Conservation (phyloP, 2,797 vertebrate species). For the Gastrophryne carolinensis region DNA sequence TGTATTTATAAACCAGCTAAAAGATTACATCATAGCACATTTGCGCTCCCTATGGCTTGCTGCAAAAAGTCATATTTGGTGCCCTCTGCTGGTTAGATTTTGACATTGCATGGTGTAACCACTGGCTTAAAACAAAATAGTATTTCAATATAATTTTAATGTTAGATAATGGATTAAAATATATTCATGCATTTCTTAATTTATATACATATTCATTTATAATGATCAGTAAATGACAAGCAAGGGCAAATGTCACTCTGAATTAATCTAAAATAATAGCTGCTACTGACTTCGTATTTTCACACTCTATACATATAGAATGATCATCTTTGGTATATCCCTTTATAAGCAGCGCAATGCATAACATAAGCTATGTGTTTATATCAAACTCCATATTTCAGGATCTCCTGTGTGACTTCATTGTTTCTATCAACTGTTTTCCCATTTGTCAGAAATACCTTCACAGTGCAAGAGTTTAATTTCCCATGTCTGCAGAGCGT, state of each 20-base stretch:
- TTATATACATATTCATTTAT: no score
- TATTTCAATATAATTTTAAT: no score
- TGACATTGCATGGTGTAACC: neutral
- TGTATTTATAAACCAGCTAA: conserved; percentile 5
- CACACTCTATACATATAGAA: no score
- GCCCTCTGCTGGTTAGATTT: conserved; percentile 20
- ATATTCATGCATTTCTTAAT: no score
- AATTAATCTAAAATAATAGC: no score
- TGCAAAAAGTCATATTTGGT: neutral
- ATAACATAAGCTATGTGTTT: neutral
- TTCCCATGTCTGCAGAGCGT: neutral
- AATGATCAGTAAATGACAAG: no score
- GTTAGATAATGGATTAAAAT: no score
- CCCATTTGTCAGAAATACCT: neutral
- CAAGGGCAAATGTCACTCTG: no score
- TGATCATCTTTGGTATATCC: no score
- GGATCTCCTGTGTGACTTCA: neutral
- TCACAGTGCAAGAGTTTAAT: neutral
- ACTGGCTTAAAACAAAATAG: no score
- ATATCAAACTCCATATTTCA: neutral
- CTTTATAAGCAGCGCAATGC: no score
- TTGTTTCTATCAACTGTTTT: conserved; percentile 1
- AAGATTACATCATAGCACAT: conserved; percentile 22
- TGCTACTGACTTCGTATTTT: no score
- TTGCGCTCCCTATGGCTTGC: neutral